Evolutionary conservation across 1,140 invertebrate species (phyloP), one percentile per base, ranked within the genome.

Genomic region (Pomacea maculata): DNA sequence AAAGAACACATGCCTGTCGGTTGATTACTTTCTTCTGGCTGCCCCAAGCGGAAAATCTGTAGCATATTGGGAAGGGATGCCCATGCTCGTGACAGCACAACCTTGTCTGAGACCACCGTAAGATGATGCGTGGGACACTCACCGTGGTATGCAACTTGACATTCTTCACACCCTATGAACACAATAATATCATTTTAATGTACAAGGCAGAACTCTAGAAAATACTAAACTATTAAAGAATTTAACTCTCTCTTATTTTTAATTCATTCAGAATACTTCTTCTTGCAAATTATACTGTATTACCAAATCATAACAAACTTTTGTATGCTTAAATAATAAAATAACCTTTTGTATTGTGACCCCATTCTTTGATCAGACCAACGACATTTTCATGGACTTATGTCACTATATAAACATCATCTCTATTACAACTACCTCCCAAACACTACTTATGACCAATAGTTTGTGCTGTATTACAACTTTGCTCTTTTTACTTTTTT

Each of bases 71-170:
- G 95, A 68, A 95, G 92, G 85, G 94, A 94, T 67, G 95, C 94
- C 90, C 94, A 93, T 54, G 95, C 95, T 87, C 95, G 91, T 25
- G 95, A 94, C 83, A 94, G 92, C 77, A 96, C 94, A n/a, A 95
- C 94, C 85, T 95, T 94, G 91, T 96, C 95, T 74, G 91, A 92
- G 64, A 95, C 94, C 63, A 92, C 91, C 75, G 93, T 93, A 19
- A 95, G 91, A 83, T 91, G 91, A 85, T 93, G 93, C 57, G 91
- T 87, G 6, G 91, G 89, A 84, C 94, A 94, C 45, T 92, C 92
- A 52, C 87, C 88, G 9, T 89, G 86, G 84, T 93, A 93, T n/a
- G 89, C 89, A 54, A 86, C 89, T 86, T 93, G 92, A 88, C 94
- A 94, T 75, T 94, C 92, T 75, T 92, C 91, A 89, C 92, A 92